Evolutionary conservation across 2,888 invertebrate genomes (phyloP).

Genomic region (Pemphredon lugubris): DNA sequence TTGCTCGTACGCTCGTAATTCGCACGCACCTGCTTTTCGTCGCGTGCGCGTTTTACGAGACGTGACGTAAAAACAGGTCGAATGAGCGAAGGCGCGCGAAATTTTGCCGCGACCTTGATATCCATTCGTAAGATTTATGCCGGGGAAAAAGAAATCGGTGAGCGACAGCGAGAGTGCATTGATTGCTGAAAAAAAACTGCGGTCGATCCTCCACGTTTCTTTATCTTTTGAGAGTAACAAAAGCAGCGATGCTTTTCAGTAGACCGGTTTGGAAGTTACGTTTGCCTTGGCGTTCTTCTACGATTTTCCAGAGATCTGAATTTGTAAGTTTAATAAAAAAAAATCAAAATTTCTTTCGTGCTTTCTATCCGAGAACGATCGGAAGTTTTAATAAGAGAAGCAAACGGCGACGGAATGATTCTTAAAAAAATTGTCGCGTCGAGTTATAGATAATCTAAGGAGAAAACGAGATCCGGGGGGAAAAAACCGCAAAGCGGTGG

Average conservation of each 20-base stretch:
- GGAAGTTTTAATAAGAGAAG: not conserved
- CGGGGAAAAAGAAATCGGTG: slow-evolving; percentile 25
- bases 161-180: not conserved
- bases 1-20: not conserved
- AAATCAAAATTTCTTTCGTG: too few species aligned
- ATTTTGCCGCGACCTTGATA: slow-evolving; percentile 48
- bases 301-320: too few species aligned
- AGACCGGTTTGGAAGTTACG: too few species aligned
- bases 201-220: not conserved
- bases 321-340: too few species aligned
- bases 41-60: slow-evolving; percentile 13
- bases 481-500: not conserved
- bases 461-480: too few species aligned
- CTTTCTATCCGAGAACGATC: too few species aligned
- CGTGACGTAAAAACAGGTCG: slow-evolving; percentile 3
- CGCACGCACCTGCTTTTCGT: slow-evolving; percentile 27
- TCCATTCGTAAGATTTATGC: slow-evolving; percentile 24
- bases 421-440: not conserved
- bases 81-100: slow-evolving; percentile 26
- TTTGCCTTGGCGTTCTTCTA: too few species aligned
- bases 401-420: not conserved
- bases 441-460: too few species aligned
- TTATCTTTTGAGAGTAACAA: too few species aligned
- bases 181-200: not conserved
- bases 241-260: too few species aligned